Percentiles rank a stretch among this genome's conserved stretches.
phyloP scores from a whole-genome alignment of 2,888 invertebrate genomes.

The Pterostichus niger region DNA sequence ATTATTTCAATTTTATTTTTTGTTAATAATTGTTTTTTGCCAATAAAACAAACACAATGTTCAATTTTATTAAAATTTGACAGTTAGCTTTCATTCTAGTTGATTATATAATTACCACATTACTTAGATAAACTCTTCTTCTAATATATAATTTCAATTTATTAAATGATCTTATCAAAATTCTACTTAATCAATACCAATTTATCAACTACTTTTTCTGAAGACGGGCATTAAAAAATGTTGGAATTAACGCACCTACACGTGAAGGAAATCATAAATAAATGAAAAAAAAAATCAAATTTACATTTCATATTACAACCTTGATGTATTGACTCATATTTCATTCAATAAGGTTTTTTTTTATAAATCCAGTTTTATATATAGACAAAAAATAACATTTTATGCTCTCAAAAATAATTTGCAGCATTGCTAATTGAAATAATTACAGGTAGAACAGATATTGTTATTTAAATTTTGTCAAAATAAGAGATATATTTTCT shows the following conservation, averaged over 20 bases:
- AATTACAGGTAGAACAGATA: not conserved
- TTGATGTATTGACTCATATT: slow-evolving; percentile 6
- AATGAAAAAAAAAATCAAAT: not conserved
- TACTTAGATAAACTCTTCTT: no score
- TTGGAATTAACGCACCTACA: no score
- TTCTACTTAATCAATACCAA: not conserved
- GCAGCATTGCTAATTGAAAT: slow-evolving; percentile 7
- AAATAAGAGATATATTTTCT: no score
- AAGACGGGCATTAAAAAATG: no score
- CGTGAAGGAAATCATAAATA: not conserved
- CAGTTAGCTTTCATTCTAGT: no score
- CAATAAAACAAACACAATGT: no score
- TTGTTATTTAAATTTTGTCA: no score
- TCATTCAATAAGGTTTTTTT: slow-evolving; percentile 34
- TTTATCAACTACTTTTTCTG: not conserved
- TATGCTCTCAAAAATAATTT: slow-evolving; percentile 3
- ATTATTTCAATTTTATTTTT: slow-evolving; percentile 21
- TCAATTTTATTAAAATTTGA: no score
- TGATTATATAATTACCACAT: no score
- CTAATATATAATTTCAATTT: not conserved
- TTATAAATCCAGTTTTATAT: not conserved
- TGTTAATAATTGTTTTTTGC: no score
- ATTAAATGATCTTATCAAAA: not conserved
- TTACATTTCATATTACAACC: slow-evolving; percentile 24
- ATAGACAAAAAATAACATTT: not conserved